phyloP scores from a whole-genome alignment of 2,888 invertebrate genomes.

The Limnephilus auricula region DNA sequence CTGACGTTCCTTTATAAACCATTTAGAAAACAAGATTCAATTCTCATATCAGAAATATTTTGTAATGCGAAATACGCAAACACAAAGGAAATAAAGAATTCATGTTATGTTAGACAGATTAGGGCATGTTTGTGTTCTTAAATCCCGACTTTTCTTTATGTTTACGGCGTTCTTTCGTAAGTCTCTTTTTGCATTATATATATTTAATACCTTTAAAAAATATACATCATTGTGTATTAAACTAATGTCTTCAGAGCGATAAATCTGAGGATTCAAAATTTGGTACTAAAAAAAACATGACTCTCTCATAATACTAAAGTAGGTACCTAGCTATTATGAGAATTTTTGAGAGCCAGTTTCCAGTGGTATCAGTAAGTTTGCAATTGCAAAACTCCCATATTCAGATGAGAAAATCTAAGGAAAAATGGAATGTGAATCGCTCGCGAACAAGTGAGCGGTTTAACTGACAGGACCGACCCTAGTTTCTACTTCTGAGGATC shows the following conservation, averaged over 20 bases:
- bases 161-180: neutral
- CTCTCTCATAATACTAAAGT: neutral
- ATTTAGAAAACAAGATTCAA: constrained; percentile 45
- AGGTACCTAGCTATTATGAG: too few species aligned
- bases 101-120: constrained; percentile 8
- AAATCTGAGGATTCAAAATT: neutral
- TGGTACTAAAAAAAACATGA: neutral
- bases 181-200: neutral
- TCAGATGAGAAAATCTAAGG: constrained; percentile 53
- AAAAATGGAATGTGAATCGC: constrained; percentile 65
- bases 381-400: constrained; percentile 20
- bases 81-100: constrained; percentile 26
- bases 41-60: constrained; percentile 21
- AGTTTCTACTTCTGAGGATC: constrained; percentile 40
- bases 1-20: constrained; percentile 58
- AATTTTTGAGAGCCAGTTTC: neutral
- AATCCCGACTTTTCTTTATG: neutral
- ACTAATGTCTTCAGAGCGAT: neutral
- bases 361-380: neutral
- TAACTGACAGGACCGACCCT: constrained; percentile 44
- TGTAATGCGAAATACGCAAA: constrained; percentile 3
- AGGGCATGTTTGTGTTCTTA: neutral
- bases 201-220: neutral
- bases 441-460: constrained; percentile 57
- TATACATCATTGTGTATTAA: neutral